Conservation (phyloP, 2,888 invertebrate species). For the Drosophila eohydei region DNA sequence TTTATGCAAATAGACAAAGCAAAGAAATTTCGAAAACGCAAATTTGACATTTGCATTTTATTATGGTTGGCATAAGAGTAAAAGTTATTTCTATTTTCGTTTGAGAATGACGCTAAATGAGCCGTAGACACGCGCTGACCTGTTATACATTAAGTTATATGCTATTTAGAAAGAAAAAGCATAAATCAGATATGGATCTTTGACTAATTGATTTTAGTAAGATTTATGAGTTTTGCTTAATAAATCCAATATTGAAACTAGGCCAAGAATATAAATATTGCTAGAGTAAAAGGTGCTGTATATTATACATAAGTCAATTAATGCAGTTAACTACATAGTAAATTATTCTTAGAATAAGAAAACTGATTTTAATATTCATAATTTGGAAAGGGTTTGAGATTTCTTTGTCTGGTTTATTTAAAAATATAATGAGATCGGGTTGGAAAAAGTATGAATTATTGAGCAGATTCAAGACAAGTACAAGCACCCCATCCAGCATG, state of each 20-base stretch:
- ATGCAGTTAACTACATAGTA: not conserved
- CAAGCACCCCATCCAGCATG: too few relatives aligned
- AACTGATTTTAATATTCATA: not conserved
- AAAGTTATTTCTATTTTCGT: slow-evolving; percentile 69
- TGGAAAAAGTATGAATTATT: too few relatives aligned
- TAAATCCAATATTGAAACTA: slow-evolving; percentile 27
- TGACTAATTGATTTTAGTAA: not conserved
- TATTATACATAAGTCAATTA: not conserved
- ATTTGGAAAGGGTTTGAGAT: too few relatives aligned
- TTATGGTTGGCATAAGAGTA: slow-evolving; percentile 65
- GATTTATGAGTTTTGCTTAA: slow-evolving; percentile 38
- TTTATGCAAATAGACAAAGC: slow-evolving; percentile 55
- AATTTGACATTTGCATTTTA: slow-evolving; percentile 53
- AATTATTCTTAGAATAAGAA: not conserved
- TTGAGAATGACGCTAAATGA: slow-evolving; percentile 6
- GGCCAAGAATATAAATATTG: slow-evolving; percentile 5
- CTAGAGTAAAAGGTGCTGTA: not conserved
- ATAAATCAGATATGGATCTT: slow-evolving; percentile 20
- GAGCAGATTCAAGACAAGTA: too few relatives aligned
- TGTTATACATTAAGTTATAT: slow-evolving; percentile 18
- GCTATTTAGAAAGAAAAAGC: not conserved
- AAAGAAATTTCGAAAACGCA: slow-evolving; percentile 64
- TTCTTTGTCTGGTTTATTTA: too few relatives aligned
- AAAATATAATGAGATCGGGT: too few relatives aligned
- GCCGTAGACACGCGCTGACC: not conserved